Base-by-base conservation (phyloP, 1,140 invertebrate species). In the Semibalanus balanoides region DNA sequence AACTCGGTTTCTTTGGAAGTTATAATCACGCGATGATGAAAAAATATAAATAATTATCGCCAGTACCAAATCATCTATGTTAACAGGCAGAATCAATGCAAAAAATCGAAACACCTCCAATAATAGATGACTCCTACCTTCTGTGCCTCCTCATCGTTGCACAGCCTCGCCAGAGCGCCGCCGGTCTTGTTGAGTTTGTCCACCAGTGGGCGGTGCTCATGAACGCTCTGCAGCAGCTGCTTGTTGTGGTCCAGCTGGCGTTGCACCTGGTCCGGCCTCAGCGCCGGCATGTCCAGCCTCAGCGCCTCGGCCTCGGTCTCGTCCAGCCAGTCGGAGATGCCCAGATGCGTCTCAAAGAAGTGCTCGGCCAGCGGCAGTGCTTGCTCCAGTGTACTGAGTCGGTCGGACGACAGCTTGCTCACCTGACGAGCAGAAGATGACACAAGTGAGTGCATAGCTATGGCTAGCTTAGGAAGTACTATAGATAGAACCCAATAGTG, bases 131-230 rank as follows among this genome's bases (percentile, higher is more conserved):
- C 5, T 40, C 28, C 19, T n/a, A 72, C 90, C 82, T 94, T 92
- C 0, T 86, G 85, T 0, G 90, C 90, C 81, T 99, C 96, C 71
- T 96, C 93, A 11, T 93, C 91, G 73, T 91, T 91, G 78, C 92
- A 93, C 0, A 99, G 85, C 73, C 90, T 88, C 17, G 92, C 88
- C 0, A 99, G 84, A 31, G 95, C 95, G 80, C 92, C 91, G 0
- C 95, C 87, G 7, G 96, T 98, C 83, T 98, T 97, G 82, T 97
- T 97, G 25, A 99, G 86, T 83, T 97, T 96, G 81, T 99, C 96
- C 1, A 99, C 88, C 17, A 97, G 84, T 0, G 96, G 96, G 82
- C 95, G 96, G 83, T 98, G 95, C 81, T 97, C 94, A 78, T 90
- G 90, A 74, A 98, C 93, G 40, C 93, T 94, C 81, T 97, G 94